Evolutionary conservation across 2,113 vertebrate genomes (phyloP), one percentile per base, ranked within the genome.

Genomic region (Porphyrio hochstetteri): DNA sequence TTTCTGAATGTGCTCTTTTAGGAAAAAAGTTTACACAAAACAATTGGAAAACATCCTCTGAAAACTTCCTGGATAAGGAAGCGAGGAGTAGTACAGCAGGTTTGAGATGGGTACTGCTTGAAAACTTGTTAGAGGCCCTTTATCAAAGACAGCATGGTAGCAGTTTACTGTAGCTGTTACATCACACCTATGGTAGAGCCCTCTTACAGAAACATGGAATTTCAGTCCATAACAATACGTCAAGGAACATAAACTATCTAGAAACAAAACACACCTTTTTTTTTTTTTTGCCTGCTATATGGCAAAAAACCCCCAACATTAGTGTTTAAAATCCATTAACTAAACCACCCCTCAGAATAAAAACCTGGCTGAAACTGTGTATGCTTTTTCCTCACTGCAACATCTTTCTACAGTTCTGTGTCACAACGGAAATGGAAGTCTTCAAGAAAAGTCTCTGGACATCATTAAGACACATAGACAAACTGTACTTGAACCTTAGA

Each of bases 241-340:
- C n/a, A 55, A 24, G 1, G 2, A 68, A 56, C 7, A 33, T 19
- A 60, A 90, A 35, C n/a, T 13, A 82, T 7, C 17, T 48, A 75
- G 36, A 88, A 91, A 76, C 1, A 1, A 60, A 90, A 42, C 0
- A 0, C 6, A 9, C 11, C 40, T 57, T 44, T 44, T 44, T 44
- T 42, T 42, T 16, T 42, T 46, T 46, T 46, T 46, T 64, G 24
- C 44, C 38, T 55, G 55, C 36, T 55, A 9, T 8, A 61, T 52
- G 25, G 38, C 25, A 67, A 81, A 83, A 90, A 69, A 5, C 17
- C 44, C 44, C 44, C 44, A 46, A 46, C 44, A 28, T 44, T 25
- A 21, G 25, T 52, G 23, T 64, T 72, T 87, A 36, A 72, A 91
- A 80, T 42, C 19, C 15, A 23, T 23, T 48, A 82, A 75, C 35